Conservation (phyloP, 2,113 vertebrate species). For the Poecile atricapillus region DNA sequence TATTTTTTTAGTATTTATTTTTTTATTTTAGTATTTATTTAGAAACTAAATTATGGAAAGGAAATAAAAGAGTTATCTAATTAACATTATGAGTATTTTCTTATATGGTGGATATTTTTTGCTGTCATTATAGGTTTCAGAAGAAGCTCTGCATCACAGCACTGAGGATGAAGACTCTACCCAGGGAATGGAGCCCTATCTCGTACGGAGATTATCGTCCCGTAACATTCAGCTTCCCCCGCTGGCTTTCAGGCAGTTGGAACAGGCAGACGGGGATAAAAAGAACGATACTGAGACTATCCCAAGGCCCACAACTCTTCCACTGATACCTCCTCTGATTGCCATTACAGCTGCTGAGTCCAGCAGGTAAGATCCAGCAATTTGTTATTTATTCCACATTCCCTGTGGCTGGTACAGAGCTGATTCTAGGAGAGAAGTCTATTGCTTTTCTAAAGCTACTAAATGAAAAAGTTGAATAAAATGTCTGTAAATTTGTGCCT, state of each 20-base stretch:
- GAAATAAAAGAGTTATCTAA: background rate
- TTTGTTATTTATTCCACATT: background rate
- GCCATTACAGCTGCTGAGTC: conserved; percentile 91
- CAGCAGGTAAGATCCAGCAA: conserved; percentile 78
- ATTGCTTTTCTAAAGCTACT: background rate
- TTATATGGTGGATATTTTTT: background rate
- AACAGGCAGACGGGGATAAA: conserved; percentile 86
- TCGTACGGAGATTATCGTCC: conserved; percentile 86
- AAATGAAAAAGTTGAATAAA: background rate
- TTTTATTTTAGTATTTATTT: background rate
- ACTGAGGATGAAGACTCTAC: conserved; percentile 75
- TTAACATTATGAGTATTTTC: background rate
- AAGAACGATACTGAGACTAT: conserved; percentile 76
- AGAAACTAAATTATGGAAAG: background rate
- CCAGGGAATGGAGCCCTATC: conserved; percentile 83
- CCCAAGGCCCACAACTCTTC: conserved; percentile 84
- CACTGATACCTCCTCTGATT: conserved; percentile 87
- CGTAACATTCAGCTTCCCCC: conserved; percentile 89
- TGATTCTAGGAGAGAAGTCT: background rate
- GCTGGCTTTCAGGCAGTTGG: conserved; percentile 88
- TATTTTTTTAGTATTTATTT: too few species aligned
- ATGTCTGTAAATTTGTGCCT: background rate
- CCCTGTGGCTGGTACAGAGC: background rate
- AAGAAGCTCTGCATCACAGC: conserved; percentile 76
- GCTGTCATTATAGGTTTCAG: conserved; percentile 75